A percentile compares a stretch with the other conserved stretches of the same genome.
These are phyloP conservation scores for Thereuonema tuberculata DNA, from an alignment of 1,140 invertebrate genomes.

Conservation along the genomic window DNA sequence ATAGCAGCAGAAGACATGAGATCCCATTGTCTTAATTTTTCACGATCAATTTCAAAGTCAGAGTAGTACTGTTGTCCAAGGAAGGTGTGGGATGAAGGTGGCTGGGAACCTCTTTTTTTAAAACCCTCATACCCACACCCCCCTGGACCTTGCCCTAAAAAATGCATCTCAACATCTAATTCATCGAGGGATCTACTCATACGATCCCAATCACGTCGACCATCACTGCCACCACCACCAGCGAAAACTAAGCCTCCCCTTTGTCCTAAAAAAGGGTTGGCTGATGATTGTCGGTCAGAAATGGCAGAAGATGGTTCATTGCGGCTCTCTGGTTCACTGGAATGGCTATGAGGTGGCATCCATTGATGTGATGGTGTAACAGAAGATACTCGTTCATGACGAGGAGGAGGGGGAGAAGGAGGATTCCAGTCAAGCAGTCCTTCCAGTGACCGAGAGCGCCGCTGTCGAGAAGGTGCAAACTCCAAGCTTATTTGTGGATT, in stretches of 20 bases:
- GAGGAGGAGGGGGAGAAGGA: too few relatives aligned
- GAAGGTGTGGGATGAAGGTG: too few relatives aligned
- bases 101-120: too few relatives aligned
- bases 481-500: neutral
- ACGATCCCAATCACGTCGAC: neutral
- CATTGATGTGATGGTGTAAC: too few relatives aligned
- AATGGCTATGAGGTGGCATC: too few relatives aligned
- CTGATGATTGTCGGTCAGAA: constrained; percentile 17
- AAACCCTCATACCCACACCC: too few relatives aligned
- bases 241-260: constrained; percentile 28
- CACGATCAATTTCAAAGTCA: constrained; percentile 59
- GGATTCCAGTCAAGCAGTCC: constrained; percentile 38
- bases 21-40: constrained; percentile 73
- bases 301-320: constrained; percentile 9
- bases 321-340: too few relatives aligned
- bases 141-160: too few relatives aligned
- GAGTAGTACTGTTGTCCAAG: constrained; percentile 14
- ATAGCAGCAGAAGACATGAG: constrained; percentile 58
- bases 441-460: constrained; percentile 41
- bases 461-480: constrained; percentile 14
- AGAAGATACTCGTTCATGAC: too few relatives aligned
- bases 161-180: neutral
- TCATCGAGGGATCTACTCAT: constrained; percentile 1
- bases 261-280: constrained; percentile 30
- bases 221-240: neutral